Conservation (phyloP, 2,797 vertebrate genomes). For the Ptychobarbus kaznakovi region DNA sequence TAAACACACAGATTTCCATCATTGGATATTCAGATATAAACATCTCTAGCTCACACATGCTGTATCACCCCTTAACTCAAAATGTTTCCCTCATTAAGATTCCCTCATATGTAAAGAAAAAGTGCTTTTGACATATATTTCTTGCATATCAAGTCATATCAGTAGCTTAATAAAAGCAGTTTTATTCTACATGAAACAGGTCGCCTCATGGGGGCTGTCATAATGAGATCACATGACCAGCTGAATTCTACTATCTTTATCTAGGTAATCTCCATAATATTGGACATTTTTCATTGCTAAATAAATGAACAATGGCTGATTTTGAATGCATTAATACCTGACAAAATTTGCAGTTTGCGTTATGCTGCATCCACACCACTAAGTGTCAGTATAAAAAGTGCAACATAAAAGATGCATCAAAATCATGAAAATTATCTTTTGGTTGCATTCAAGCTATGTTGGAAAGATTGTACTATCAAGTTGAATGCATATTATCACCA, state of each 20-base stretch:
- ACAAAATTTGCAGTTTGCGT: neutral
- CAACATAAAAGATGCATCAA: neutral
- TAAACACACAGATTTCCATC: conserved; percentile 30
- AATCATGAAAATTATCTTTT: neutral
- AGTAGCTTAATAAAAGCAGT: neutral
- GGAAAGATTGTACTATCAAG: neutral
- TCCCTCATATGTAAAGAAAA: neutral
- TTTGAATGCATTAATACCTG: neutral
- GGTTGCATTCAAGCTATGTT: neutral
- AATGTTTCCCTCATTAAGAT: conserved; percentile 18
- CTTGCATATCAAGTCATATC: neutral
- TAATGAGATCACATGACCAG: neutral
- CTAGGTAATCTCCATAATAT: neutral
- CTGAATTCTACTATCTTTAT: neutral
- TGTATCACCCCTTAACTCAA: neutral
- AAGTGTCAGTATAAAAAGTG: neutral
- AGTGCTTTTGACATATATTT: no score
- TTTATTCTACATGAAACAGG: neutral
- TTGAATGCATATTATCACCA: neutral
- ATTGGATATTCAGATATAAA: neutral
- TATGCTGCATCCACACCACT: neutral
- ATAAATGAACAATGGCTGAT: neutral
- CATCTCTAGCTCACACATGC: neutral
- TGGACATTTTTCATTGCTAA: neutral
- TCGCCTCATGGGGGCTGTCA: neutral